These are phyloP conservation scores for Montipora foliosa DNA, from an alignment of 64 coral and sea anemone genomes.

Conservation along the genomic window DNA sequence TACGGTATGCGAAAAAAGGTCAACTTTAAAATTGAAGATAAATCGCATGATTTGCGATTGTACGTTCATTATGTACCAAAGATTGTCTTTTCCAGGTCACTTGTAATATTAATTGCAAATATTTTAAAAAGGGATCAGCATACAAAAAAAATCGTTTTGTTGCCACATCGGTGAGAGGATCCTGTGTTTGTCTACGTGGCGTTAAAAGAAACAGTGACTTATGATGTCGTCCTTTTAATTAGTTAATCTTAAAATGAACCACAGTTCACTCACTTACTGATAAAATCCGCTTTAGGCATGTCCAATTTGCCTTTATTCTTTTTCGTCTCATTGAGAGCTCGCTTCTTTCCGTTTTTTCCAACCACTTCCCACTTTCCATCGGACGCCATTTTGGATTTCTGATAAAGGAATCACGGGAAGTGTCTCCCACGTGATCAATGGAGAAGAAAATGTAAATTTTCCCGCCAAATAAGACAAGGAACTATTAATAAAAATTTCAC, in stretches of 20 bases:
- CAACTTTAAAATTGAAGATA: no score
- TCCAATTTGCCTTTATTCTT: constrained; percentile 60
- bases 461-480: constrained; percentile 1
- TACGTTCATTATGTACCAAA: no score
- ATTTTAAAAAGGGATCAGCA: not conserved
- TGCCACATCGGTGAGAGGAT: not conserved
- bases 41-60: no score
- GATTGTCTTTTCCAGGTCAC: no score
- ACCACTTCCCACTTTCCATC: constrained; percentile 74
- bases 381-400: constrained; percentile 74
- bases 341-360: constrained; percentile 62
- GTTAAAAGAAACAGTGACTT: not conserved
- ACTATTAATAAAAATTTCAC: not conserved
- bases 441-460: constrained; percentile 31
- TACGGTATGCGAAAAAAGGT: no score
- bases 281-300: constrained; percentile 32
- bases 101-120: no score
- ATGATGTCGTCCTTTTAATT: not conserved
- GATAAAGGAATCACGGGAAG: constrained; percentile 5
- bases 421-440: constrained; percentile 9
- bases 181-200: constrained; percentile 11
- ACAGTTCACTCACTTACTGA: constrained; percentile 33
- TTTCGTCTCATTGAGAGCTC: constrained; percentile 48
- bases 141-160: not conserved
- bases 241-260: not conserved